Evolutionary conservation across 2,113 vertebrate genomes (phyloP), one percentile per base, ranked within the genome.

Genomic region (Centrocercus urophasianus): DNA sequence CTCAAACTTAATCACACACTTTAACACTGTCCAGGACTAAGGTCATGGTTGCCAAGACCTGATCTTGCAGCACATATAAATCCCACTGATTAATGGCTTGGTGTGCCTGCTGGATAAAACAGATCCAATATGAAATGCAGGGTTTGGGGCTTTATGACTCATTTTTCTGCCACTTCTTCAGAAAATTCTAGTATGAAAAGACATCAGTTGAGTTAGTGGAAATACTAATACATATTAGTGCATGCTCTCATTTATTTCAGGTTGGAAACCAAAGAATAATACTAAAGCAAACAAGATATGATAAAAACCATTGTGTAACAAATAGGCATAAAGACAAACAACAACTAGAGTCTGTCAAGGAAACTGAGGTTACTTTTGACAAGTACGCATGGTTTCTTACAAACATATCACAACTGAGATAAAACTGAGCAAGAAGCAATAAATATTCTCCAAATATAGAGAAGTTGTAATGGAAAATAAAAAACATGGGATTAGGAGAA

Each of bases 31-130:
- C 95, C 91, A 91, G 95, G 94, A 95, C 64, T 77, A 91, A 91
- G 93, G 93, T 91, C 89, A 81, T 73, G 65, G 91, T 93, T 96
- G 93, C 94, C 91, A 95, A 76, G 82, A 95, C 89, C 89, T 96
- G 94, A 95, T 94, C 80, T 79, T 90, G 83, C 83, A 84, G 93
- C 77, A 90, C 92, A 82, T 93, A 93, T 90, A 93, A 95, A 96
- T 93, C 88, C 80, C 88, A 56, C 69, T 93, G 93, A 95, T 94
- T 91, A 87, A 95, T 93, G 75, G 34, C 85, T 93, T 89, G 71
- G 42, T 89, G 90, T 93, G 50, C 25, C 64, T 85, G 74, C 57
- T 92, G 87, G 65, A 85, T 87, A 82, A 90, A 89, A 61, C 19
- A 91, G 82, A 93, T 86, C 57, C 52, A 86, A 64, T 48, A 83